Base-by-base conservation (phyloP, 1,140 invertebrate genomes). In the Aradophagus sp. region DNA sequence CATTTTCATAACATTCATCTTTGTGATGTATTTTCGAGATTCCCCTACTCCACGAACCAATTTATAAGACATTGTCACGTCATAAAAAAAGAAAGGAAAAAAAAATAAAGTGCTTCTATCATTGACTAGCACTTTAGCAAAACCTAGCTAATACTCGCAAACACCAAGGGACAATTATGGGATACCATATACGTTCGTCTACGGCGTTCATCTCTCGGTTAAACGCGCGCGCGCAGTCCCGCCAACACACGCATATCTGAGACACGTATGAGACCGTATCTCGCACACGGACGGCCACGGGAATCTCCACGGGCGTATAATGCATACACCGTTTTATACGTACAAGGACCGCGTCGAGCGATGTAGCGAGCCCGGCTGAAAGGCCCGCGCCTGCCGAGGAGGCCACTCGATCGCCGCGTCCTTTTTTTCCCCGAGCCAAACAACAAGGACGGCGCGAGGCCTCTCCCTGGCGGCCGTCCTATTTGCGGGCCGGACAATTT, bases 161-260 rank as follows among this genome's bases (percentile, higher is more conserved):
- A 34, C 42, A 69, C 78, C 79, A 62, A 76, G 78, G 76, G 77
- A 83, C 79, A 81, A 81, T 83, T 83, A 83, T 78, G 55, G 80
- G 38, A 70, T 53, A 65, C 80, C 81, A 80, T 83, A 81, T 83
- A 83, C 70, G 80, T 79, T 77, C 80, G 77, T 78, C 77, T 70
- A 39, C 34, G 45, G 66, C 71, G 75, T 74, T 78, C 77, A 79
- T 80, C 76, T 77, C 61, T 69, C 53, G 50, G n/a, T 23, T 23
- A 23, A 5, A 8, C 20, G 20, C 8, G 20, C 4, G 20, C 20
- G n/a, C n/a, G n/a, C n/a, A n/a, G n/a, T n/a, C n/a, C n/a, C n/a
- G n/a, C n/a, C n/a, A n/a, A n/a, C n/a, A n/a, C n/a, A n/a, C n/a
- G n/a, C n/a, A n/a, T n/a, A n/a, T n/a, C n/a, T n/a, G n/a, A n/a